Percentiles rank a stretch among this genome's conserved stretches.
phyloP scores from a whole-genome alignment of 2,113 vertebrate species.

The Indri indri region DNA sequence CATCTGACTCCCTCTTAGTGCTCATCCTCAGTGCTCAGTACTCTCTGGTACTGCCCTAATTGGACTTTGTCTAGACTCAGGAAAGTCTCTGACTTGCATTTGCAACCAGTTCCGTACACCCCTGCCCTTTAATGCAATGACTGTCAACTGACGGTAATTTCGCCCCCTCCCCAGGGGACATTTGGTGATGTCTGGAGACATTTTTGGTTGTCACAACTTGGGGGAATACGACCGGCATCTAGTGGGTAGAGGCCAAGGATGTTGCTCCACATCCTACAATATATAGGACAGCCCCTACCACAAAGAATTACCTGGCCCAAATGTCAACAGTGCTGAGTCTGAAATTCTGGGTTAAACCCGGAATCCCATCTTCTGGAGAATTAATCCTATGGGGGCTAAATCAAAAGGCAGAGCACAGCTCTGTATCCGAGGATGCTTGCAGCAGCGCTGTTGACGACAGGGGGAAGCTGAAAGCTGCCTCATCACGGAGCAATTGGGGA shows the following conservation, averaged over 20 bases:
- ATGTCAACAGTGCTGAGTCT: background rate
- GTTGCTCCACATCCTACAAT: no score
- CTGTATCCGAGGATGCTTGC: fast-evolving
- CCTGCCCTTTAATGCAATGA: fast-evolving
- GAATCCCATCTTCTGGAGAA: background rate
- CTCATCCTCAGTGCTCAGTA: background rate
- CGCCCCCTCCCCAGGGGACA: background rate
- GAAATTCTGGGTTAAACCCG: background rate
- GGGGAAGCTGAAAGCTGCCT: background rate
- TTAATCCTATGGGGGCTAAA: background rate
- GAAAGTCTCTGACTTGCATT: background rate
- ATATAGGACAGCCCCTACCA: no score
- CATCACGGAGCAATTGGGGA: background rate
- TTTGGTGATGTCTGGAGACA: background rate
- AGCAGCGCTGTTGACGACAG: fast-evolving
- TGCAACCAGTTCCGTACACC: background rate
- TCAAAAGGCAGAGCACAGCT: background rate
- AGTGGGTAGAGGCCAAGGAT: background rate
- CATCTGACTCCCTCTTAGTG: background rate
- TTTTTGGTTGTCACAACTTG: background rate
- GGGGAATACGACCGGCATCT: background rate
- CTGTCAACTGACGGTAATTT: fast-evolving
- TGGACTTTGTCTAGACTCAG: background rate
- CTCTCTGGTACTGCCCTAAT: background rate
- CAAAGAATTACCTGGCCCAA: fast-evolving